A percentile compares a stretch with the other conserved stretches of the same genome.
phyloP scores from a whole-genome alignment of 2,888 invertebrate genomes.

The Pocota personata region DNA sequence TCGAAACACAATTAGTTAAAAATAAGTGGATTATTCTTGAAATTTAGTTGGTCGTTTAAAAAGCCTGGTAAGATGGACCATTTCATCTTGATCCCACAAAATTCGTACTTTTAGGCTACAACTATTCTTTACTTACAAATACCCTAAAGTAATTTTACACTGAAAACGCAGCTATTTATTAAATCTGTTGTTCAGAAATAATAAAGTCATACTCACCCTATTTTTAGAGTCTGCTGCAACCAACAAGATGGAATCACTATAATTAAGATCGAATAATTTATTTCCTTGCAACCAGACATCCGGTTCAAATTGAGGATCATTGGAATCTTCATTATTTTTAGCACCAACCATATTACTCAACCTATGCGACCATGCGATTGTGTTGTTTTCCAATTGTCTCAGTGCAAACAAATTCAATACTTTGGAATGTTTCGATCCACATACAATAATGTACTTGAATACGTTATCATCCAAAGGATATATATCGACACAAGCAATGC shows the following conservation, averaged over 20 bases:
- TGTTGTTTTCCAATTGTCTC: slow-evolving; percentile 72
- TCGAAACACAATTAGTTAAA: no score
- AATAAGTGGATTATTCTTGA: no score
- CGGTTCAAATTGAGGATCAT: slow-evolving; percentile 77
- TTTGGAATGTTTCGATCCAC: slow-evolving; percentile 78
- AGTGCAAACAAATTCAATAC: slow-evolving; percentile 79
- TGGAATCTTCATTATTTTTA: slow-evolving; percentile 67
- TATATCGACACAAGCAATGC: slow-evolving; percentile 80
- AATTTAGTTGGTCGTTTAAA: no score
- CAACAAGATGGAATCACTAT: slow-evolving; percentile 74
- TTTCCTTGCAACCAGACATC: slow-evolving; percentile 78
- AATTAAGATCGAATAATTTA: slow-evolving; percentile 77
- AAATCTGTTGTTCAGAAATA: no score
- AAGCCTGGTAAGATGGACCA: no score
- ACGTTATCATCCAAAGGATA: slow-evolving; percentile 77
- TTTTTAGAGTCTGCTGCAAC: slow-evolving; percentile 80
- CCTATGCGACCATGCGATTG: slow-evolving; percentile 78
- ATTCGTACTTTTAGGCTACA: no score
- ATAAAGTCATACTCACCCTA: slow-evolving; percentile 76
- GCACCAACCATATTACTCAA: slow-evolving; percentile 67
- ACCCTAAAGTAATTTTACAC: no score
- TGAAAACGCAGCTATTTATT: no score
- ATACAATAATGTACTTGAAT: slow-evolving; percentile 80
- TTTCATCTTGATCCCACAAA: no score
- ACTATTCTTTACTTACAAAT: no score